These are phyloP conservation scores for Clitarchus hookeri DNA, from an alignment of 2,888 invertebrate species.

Conservation along the genomic window DNA sequence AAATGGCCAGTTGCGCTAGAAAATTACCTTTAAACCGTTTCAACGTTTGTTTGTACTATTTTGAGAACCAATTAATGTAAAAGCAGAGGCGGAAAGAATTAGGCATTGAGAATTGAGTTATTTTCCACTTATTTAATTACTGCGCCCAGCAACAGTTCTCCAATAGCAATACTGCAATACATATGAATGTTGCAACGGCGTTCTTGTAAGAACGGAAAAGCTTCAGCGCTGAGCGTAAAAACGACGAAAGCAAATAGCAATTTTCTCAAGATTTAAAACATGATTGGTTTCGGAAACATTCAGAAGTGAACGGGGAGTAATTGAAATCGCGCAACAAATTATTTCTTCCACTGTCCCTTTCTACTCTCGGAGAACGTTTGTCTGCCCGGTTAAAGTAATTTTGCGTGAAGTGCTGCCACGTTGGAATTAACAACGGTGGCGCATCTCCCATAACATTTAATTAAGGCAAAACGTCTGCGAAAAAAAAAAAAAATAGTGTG, in stretches of 20 bases:
- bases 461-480: slow-evolving; percentile 35
- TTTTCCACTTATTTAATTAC: too few species aligned
- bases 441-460: slow-evolving; percentile 39
- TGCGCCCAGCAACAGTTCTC: too few species aligned
- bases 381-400: neutral
- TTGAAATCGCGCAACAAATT: neutral
- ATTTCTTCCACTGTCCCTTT: neutral
- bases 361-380: neutral
- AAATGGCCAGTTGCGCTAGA: too few species aligned
- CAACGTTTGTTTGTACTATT: too few species aligned
- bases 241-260: neutral
- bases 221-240: neutral
- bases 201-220: neutral
- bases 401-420: neutral
- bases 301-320: neutral
- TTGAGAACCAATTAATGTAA: too few species aligned
- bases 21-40: too few species aligned
- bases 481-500: slow-evolving; percentile 16
- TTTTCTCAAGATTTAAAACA: neutral
- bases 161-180: neutral
- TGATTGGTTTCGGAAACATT: neutral
- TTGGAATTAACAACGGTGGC: neutral
- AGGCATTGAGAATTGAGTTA: too few species aligned
- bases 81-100: too few species aligned
- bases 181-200: neutral